Evolutionary conservation across 2,888 invertebrate species (phyloP).

Genomic region (Euplexia lucipara): DNA sequence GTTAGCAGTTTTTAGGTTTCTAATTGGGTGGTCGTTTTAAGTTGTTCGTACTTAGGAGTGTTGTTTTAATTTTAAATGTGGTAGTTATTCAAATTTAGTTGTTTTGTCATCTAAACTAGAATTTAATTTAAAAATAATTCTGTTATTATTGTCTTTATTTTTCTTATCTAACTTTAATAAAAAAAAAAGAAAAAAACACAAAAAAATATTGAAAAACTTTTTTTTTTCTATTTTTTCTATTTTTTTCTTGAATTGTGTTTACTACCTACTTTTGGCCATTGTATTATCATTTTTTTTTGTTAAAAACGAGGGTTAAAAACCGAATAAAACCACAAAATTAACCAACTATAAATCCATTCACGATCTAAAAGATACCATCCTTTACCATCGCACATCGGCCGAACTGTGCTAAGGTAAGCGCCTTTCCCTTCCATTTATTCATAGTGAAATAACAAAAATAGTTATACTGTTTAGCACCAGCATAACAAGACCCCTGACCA

Average conservation of each 20-base stretch:
- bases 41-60: background rate
- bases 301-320: conserved; percentile 4
- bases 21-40: conserved; percentile 55
- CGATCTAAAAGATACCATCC: conserved; percentile 70
- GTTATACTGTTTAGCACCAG: conserved; percentile 83
- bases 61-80: background rate
- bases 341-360: conserved; percentile 63
- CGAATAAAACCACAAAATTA: conserved; percentile 51
- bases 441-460: conserved; percentile 91
- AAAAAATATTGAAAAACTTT: too few species aligned
- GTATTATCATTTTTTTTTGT: fast-evolving
- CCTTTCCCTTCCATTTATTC: conserved; percentile 91
- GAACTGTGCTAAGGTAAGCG: conserved; percentile 90
- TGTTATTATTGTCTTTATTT: too few species aligned
- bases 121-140: too few species aligned
- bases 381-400: conserved; percentile 72
- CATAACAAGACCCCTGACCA: conserved; percentile 66
- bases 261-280: background rate
- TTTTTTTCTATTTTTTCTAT: too few species aligned
- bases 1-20: conserved; percentile 62
- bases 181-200: too few species aligned
- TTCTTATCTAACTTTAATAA: too few species aligned
- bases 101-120: background rate
- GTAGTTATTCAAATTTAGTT: background rate
- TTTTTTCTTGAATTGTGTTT: too few species aligned